Percentiles rank a stretch among this genome's conserved stretches.
Evolutionary conservation across 2,797 vertebrate species (phyloP).

Genomic region (Fratercula arctica): DNA sequence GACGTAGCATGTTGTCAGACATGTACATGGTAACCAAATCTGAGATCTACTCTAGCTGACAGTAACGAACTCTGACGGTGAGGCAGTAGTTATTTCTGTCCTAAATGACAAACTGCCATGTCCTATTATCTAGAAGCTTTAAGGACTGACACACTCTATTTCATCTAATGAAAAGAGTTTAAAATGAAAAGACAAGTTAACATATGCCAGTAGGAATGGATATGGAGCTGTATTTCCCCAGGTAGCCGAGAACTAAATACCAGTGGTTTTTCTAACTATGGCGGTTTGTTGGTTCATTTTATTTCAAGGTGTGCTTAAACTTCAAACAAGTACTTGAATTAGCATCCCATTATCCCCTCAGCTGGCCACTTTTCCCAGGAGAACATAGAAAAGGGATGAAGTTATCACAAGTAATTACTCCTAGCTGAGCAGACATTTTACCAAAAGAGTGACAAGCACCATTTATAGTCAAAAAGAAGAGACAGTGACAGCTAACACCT

Average conservation of each 20-base stretch:
- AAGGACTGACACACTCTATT: slow-evolving; percentile 52
- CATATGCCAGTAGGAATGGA: slow-evolving; percentile 3
- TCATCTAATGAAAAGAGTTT: slow-evolving; percentile 34
- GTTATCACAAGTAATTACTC: background rate
- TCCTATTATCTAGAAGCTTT: slow-evolving; percentile 49
- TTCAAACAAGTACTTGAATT: background rate
- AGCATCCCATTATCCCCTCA: background rate
- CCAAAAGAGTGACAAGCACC: background rate
- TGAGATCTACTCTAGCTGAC: background rate
- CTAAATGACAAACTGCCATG: slow-evolving; percentile 61
- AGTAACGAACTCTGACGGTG: slow-evolving; percentile 56
- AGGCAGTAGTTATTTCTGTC: slow-evolving; percentile 64
- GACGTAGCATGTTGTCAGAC: background rate
- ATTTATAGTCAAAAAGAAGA: background rate
- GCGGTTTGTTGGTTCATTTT: background rate
- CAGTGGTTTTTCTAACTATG: background rate
- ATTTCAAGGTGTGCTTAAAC: slow-evolving; percentile 6
- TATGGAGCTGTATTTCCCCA: background rate
- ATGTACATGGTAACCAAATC: background rate
- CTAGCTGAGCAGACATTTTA: background rate
- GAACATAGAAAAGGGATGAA: background rate
- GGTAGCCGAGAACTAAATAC: background rate
- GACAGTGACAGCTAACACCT: background rate
- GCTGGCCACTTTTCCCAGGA: background rate
- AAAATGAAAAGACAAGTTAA: slow-evolving; percentile 45